Conservation (phyloP, 2,888 invertebrate species). For the Agrilus biguttatus region DNA sequence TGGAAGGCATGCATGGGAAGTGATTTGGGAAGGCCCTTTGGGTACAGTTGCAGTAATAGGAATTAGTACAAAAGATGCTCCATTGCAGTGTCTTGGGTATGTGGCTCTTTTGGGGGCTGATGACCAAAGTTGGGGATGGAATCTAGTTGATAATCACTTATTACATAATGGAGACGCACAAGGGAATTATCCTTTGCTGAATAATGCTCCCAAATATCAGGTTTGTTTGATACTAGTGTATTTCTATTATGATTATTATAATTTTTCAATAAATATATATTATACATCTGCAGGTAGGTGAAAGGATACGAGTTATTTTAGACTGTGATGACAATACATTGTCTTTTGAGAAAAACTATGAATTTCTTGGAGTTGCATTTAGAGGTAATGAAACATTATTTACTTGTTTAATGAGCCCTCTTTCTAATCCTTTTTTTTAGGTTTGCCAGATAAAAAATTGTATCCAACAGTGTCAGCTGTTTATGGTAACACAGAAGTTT, state of each 20-base stretch:
- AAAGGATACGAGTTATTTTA: conserved; percentile 89
- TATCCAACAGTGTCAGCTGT: conserved; percentile 96
- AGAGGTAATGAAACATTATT: conserved; percentile 44
- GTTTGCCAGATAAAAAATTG: conserved; percentile 81
- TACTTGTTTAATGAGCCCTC: no score
- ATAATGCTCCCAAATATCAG: conserved; percentile 96
- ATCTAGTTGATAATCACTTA: conserved; percentile 93
- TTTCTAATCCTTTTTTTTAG: conserved; percentile 33
- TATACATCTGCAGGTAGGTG: conserved; percentile 63
- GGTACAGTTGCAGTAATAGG: conserved; percentile 97
- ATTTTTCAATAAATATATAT: conserved; percentile 1
- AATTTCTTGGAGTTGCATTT: conserved; percentile 97
- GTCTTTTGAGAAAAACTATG: conserved; percentile 95
- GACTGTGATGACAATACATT: conserved; percentile 96
- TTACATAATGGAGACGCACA: conserved; percentile 92
- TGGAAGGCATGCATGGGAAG: conserved; percentile 95
- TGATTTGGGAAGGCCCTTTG: conserved; percentile 95
- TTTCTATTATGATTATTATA: conserved; percentile 3
- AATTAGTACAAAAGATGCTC: conserved; percentile 86
- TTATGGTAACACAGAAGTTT: conserved; percentile 98
- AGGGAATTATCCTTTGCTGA: conserved; percentile 84
- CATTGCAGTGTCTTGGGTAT: conserved; percentile 89
- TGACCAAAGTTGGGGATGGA: conserved; percentile 99
- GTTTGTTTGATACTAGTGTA: conserved; percentile 32
- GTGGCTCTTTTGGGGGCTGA: conserved; percentile 88